Evolutionary conservation across 2,113 vertebrate genomes (phyloP).

Genomic region (Sinocyclocheilus rhinocerous): DNA sequence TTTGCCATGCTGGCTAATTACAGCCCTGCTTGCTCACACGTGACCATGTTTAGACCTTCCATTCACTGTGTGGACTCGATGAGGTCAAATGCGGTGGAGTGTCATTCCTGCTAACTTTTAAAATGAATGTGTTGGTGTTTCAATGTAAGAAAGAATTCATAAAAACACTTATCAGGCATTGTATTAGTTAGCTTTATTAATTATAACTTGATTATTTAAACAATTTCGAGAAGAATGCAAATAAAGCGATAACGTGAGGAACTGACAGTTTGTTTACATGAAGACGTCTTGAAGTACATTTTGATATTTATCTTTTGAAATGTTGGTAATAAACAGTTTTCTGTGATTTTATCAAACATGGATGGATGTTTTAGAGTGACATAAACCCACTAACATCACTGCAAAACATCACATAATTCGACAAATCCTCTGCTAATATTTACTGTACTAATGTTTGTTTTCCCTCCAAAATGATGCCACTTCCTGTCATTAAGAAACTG

Average conservation of each 20-base stretch:
- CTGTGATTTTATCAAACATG: background rate
- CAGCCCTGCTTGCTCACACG: background rate
- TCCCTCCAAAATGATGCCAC: background rate
- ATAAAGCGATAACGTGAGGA: background rate
- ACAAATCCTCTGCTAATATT: too few relatives aligned
- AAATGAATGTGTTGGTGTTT: too few relatives aligned
- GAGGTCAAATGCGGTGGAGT: background rate
- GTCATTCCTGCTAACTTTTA: background rate
- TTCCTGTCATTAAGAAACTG: background rate
- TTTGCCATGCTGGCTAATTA: slow-evolving; percentile 22
- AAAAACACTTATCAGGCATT: background rate
- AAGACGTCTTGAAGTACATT: background rate
- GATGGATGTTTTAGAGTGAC: background rate
- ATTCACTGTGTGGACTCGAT: background rate
- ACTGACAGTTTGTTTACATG: background rate
- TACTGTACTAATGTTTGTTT: background rate
- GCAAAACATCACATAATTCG: too few relatives aligned
- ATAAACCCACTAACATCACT: background rate
- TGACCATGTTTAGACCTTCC: background rate
- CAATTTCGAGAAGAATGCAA: background rate
- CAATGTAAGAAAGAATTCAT: background rate
- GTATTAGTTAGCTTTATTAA: background rate
- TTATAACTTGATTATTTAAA: background rate
- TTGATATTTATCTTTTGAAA: background rate
- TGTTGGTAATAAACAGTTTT: background rate